Evolutionary conservation across 2,888 invertebrate genomes (phyloP), one percentile per base, ranked within the genome.

Genomic region (Drosophila quinaria): DNA sequence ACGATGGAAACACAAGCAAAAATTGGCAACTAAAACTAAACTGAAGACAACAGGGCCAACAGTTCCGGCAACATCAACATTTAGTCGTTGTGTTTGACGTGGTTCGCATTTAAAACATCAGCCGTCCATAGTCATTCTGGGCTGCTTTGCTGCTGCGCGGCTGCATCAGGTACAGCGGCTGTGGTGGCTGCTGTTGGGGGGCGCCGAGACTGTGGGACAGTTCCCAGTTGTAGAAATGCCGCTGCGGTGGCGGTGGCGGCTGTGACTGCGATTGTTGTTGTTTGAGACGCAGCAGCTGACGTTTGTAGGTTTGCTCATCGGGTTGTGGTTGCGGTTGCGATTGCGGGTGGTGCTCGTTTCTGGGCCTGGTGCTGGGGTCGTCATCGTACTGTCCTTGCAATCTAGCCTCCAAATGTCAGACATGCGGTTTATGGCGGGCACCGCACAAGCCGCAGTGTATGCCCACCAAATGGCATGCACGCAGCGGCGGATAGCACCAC

Each of bases 401-500:
- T 90, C 90, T 86, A 81, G 91, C 92, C 91, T 92, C 92, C 90
- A 92, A 92, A 91, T 93, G 93, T 93, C 93, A 93, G 91, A 92
- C 92, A 91, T 92, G 89, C 73, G 94, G 94, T 74, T 93, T 94
- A 92, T 98, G 98, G 81, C 95, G 94, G 6, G 97, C 97, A 61
- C 98, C 98, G 87, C 97, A 97, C 64, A 96, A 92, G 68, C 96
- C 96, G 90, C 97, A 97, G 59, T 95, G 94, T 73, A 96, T 94
- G 56, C 97, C 97, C 88, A 97, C 96, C 93, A 95, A 95, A 93
- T 98, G 98, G 90, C 96, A 96, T 85, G 96, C 95, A 87, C 96
- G 95, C 75, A 98, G 94, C 68, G 98, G 97, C 87, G 96, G 95
- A 94, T 98, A 98, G 93, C 97, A 97, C 95, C 98, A 98, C 88